phyloP scores from a whole-genome alignment of 2,888 invertebrate species.

The Drosophila birchii region DNA sequence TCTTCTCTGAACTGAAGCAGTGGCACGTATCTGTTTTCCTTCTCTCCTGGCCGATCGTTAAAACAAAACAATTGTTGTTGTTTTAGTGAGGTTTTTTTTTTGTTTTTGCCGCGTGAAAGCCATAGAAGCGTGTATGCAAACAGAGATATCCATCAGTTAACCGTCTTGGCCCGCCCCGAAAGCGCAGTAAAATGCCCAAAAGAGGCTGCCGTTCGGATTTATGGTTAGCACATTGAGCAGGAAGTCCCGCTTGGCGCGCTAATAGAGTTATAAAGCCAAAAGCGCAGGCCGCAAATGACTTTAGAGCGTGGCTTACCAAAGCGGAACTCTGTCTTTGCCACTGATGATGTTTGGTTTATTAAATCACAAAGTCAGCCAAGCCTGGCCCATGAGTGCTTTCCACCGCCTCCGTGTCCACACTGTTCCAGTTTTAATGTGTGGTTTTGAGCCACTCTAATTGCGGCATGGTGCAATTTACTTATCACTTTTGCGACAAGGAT shows the following conservation, averaged over 20 bases:
- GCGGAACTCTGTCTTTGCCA: constrained; percentile 29
- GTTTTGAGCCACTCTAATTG: constrained; percentile 16
- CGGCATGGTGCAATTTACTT: constrained; percentile 25
- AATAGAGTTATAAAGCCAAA: constrained; percentile 27
- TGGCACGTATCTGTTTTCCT: constrained; percentile 16
- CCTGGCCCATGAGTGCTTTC: constrained; percentile 20
- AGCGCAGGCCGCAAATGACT: constrained; percentile 7
- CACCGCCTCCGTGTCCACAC: neutral
- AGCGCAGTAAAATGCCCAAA: constrained; percentile 29
- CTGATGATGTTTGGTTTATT: constrained; percentile 20
- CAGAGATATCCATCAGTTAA: constrained; percentile 35
- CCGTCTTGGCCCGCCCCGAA: constrained; percentile 19
- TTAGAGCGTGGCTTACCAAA: constrained; percentile 30
- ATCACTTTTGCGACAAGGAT: constrained; percentile 6
- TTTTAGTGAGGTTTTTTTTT: constrained; percentile 24
- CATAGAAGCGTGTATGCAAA: constrained; percentile 32
- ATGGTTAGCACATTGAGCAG: constrained; percentile 34
- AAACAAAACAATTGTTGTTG: constrained; percentile 9
- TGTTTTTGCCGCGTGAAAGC: constrained; percentile 48
- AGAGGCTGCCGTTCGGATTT: constrained; percentile 20
- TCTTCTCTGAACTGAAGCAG: constrained; percentile 1
- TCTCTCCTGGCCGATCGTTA: constrained; percentile 23
- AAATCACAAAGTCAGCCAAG: constrained; percentile 41
- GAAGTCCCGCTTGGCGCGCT: constrained; percentile 23
- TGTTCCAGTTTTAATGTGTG: neutral